These are phyloP conservation scores for Cecidostiba fungosa DNA, from an alignment of 2,888 invertebrate species.

Conservation along the genomic window DNA sequence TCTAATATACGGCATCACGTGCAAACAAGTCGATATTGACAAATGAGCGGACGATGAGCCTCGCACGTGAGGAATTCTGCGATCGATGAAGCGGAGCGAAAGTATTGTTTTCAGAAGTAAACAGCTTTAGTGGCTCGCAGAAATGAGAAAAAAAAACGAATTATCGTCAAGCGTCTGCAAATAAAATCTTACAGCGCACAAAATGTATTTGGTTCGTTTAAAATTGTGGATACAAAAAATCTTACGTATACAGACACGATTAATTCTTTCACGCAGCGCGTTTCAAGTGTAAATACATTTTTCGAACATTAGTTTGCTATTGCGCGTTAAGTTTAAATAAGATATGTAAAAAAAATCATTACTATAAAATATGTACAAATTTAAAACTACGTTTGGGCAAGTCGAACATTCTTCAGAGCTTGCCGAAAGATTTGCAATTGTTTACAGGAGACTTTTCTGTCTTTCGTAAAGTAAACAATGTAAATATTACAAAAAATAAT, in stretches of 20 bases:
- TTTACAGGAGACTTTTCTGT: conserved; percentile 37
- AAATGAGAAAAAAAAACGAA: neutral
- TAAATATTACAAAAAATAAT: conserved; percentile 59
- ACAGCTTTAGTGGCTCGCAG: neutral
- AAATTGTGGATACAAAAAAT: conserved; percentile 44
- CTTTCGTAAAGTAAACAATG: conserved; percentile 15
- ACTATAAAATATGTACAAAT: conserved; percentile 57
- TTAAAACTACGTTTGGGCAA: conserved; percentile 46
- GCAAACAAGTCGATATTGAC: neutral
- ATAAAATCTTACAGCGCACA: neutral
- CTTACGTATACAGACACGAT: conserved; percentile 35
- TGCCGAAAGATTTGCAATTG: conserved; percentile 31
- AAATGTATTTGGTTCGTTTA: conserved; percentile 29
- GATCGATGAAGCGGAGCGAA: neutral
- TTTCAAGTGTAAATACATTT: conserved; percentile 31
- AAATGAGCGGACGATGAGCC: neutral
- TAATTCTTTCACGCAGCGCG: neutral
- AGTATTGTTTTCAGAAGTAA: neutral
- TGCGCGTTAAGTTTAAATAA: conserved; percentile 43
- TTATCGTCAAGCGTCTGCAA: neutral
- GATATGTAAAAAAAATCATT: conserved; percentile 38
- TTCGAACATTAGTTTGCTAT: conserved; percentile 15
- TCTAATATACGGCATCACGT: neutral
- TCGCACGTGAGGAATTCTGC: neutral
- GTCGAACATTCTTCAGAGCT: conserved; percentile 27